phyloP scores from a whole-genome alignment of 2,888 invertebrate genomes.

The Ochlodes sylvanus region DNA sequence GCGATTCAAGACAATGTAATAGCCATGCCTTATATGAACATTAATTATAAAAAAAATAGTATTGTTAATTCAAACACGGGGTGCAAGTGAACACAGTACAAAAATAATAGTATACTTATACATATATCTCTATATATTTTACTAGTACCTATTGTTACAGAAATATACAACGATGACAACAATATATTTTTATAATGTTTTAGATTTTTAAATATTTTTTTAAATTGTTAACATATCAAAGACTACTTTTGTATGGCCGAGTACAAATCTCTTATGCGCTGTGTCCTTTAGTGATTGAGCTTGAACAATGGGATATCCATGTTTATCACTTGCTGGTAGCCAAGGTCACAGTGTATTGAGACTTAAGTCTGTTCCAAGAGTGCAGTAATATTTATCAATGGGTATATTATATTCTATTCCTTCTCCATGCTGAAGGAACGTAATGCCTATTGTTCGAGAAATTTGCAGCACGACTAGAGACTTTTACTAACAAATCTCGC shows the following conservation, averaged over 20 bases:
- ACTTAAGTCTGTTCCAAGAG: slow-evolving; percentile 7
- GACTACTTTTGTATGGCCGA: slow-evolving; percentile 55
- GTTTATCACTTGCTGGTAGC: background rate
- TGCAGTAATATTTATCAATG: background rate
- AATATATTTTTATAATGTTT: slow-evolving; percentile 76
- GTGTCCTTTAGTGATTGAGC: background rate
- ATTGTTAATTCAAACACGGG: slow-evolving; percentile 36
- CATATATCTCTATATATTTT: slow-evolving; percentile 50
- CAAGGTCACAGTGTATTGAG: background rate
- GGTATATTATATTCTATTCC: background rate
- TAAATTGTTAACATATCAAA: slow-evolving; percentile 70
- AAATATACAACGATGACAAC: slow-evolving; percentile 77
- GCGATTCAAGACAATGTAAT: background rate
- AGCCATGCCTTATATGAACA: background rate
- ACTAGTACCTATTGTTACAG: slow-evolving; percentile 61
- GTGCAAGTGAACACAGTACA: slow-evolving; percentile 65
- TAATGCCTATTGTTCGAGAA: background rate
- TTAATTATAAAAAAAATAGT: slow-evolving; percentile 37
- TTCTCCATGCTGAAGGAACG: background rate
- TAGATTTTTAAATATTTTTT: slow-evolving; percentile 58
- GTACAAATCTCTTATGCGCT: slow-evolving; percentile 32
- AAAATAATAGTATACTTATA: slow-evolving; percentile 53
- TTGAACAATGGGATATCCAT: background rate
- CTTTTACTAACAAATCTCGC: slow-evolving; percentile 1
- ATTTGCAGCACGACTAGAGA: background rate